A percentile compares a stretch with the other conserved stretches of the same genome.
Evolutionary conservation across 2,113 vertebrate species (phyloP).

Genomic region (Nyctibius bracteatus): DNA sequence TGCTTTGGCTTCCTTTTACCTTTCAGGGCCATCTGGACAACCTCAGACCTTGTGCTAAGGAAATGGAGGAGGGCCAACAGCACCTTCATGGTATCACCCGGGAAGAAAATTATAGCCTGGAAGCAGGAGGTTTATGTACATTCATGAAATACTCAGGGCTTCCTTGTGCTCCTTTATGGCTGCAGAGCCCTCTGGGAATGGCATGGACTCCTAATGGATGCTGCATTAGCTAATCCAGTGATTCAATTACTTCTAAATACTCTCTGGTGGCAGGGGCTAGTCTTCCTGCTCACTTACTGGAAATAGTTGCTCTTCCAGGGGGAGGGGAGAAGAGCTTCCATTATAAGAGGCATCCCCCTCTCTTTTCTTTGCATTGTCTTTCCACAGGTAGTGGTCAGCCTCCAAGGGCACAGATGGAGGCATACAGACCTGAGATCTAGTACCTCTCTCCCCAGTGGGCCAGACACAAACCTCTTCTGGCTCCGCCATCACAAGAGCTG

Average conservation of each 20-base stretch:
- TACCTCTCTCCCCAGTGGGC: accelerated
- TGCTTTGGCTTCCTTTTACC: constrained; percentile 22
- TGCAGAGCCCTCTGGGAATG: constrained; percentile 62
- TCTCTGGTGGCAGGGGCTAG: constrained; percentile 69
- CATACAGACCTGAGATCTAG: background rate
- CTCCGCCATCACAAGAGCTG: background rate
- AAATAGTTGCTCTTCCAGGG: constrained; percentile 69
- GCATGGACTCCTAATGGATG: constrained; percentile 75
- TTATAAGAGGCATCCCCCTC: background rate
- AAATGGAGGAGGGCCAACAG: constrained; percentile 1
- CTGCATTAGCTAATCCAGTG: constrained; percentile 82
- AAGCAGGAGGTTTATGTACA: constrained; percentile 28
- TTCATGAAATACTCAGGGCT: constrained; percentile 20
- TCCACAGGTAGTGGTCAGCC: background rate
- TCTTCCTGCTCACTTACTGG: constrained; percentile 74
- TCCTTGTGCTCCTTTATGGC: constrained; percentile 31
- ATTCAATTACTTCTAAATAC: constrained; percentile 81
- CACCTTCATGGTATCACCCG: background rate
- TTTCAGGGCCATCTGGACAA: constrained; percentile 51
- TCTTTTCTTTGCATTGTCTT: background rate
- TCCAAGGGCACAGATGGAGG: background rate
- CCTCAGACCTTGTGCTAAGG: background rate
- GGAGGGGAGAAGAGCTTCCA: constrained; percentile 31
- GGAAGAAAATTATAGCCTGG: constrained; percentile 8
- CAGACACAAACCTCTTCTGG: background rate